phyloP scores from a whole-genome alignment of 1,140 invertebrate genomes.

The Pararge aegeria region DNA sequence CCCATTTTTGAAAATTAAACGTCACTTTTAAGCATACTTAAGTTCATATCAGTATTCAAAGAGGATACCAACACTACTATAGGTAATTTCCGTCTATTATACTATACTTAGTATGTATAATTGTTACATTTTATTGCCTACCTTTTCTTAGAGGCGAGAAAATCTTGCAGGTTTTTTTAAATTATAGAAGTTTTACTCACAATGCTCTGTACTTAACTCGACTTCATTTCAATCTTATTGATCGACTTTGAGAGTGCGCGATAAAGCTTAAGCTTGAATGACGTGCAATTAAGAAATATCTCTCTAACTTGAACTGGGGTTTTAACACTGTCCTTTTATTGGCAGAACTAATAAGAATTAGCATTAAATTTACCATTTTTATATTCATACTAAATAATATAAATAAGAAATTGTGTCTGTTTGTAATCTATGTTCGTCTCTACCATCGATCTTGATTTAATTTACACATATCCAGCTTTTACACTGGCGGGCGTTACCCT shows the following conservation, averaged over 20 bases:
- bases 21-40: too few relatives aligned
- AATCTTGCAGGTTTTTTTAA: not conserved
- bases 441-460: not conserved
- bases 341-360: not conserved
- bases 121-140: not conserved
- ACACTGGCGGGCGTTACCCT: too few relatives aligned
- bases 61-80: too few relatives aligned
- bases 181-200: not conserved
- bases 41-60: too few relatives aligned
- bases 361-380: not conserved
- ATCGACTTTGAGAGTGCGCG: conserved; percentile 21
- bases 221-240: conserved; percentile 16
- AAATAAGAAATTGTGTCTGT: too few relatives aligned
- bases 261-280: conserved; percentile 14
- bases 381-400: not conserved
- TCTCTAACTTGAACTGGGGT: not conserved
- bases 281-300: conserved; percentile 15
- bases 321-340: not conserved
- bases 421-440: too few relatives aligned
- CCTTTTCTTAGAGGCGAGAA: not conserved
- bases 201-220: not conserved
- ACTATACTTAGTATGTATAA: too few relatives aligned
- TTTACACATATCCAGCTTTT: too few relatives aligned
- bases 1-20: too few relatives aligned
- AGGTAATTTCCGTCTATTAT: too few relatives aligned